A percentile compares a stretch with the other conserved stretches of the same genome.
Evolutionary conservation across 1,140 invertebrate genomes (phyloP).

Genomic region (Drosophila sechellia): DNA sequence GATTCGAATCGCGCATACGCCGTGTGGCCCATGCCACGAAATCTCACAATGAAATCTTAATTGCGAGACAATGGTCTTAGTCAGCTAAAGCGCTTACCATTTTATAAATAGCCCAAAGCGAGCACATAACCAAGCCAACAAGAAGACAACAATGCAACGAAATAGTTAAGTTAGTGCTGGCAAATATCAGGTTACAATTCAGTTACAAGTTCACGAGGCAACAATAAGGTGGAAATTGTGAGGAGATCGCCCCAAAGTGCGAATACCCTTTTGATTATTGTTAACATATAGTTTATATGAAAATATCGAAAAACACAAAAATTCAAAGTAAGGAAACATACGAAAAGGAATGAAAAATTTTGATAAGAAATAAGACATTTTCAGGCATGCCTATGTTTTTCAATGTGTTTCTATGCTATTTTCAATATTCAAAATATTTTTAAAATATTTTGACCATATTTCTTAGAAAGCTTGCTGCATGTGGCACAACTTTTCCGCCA

Average conservation of each 20-base stretch:
- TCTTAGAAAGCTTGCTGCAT: background rate
- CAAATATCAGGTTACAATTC: constrained; percentile 66
- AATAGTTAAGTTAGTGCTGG: constrained; percentile 42
- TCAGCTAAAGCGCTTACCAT: constrained; percentile 43
- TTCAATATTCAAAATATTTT: background rate
- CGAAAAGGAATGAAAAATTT: no score
- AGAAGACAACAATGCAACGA: constrained; percentile 61
- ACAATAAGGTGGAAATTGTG: constrained; percentile 14
- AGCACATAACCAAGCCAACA: constrained; percentile 22
- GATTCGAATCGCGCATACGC: constrained; percentile 63
- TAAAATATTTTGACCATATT: background rate
- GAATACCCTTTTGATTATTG: constrained; percentile 15
- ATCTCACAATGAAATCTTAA: constrained; percentile 77
- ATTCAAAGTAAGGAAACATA: no score
- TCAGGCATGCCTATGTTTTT: no score
- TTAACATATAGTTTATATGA: no score
- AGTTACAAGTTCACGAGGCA: constrained; percentile 77
- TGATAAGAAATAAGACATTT: no score
- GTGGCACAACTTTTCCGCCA: constrained; percentile 2
- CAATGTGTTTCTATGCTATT: background rate
- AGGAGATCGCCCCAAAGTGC: constrained; percentile 4
- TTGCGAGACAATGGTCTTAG: constrained; percentile 72
- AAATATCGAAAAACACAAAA: no score
- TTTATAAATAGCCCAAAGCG: constrained; percentile 76
- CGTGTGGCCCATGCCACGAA: constrained; percentile 64